Percentiles rank a stretch among this genome's conserved stretches.
These are phyloP conservation scores for Trichechus manatus DNA, from an alignment of 2,113 vertebrate genomes.

Conservation along the genomic window DNA sequence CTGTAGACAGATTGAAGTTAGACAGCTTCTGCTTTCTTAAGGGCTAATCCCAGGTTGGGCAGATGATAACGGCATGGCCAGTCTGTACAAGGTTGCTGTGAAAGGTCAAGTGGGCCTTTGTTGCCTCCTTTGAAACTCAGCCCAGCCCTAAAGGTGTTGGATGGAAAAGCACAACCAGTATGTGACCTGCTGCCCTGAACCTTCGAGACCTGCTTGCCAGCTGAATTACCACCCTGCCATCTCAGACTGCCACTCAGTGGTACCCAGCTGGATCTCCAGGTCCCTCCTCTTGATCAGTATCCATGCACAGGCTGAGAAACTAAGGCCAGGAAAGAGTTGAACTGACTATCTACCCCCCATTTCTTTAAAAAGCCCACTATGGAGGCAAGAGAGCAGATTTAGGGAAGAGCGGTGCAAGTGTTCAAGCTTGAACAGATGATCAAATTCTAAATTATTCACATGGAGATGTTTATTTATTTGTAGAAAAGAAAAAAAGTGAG, in stretches of 20 bases:
- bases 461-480: not conserved
- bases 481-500: not conserved
- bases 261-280: not conserved
- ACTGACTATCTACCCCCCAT: not conserved
- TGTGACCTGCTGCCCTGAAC: conserved; percentile 82
- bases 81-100: conserved; percentile 91
- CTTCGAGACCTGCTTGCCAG: conserved; percentile 55
- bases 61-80: conserved; percentile 88
- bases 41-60: conserved; percentile 85
- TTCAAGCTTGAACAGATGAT: not conserved
- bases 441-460: conserved; percentile 5
- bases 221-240: not conserved
- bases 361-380: not conserved
- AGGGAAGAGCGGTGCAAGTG: not conserved
- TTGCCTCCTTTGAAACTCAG: conserved; percentile 84
- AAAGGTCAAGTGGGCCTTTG: conserved; percentile 88
- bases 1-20: conserved; percentile 88
- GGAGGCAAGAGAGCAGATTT: not conserved
- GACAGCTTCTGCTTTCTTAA: conserved; percentile 86
- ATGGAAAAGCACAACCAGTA: conserved; percentile 85
- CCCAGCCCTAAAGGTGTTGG: conserved; percentile 80
- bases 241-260: not conserved
- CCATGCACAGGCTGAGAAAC: not conserved
- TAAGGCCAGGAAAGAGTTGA: not conserved
- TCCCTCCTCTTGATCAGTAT: not conserved